A percentile compares a stretch with the other conserved stretches of the same genome.
Conservation (phyloP, 2,888 invertebrate genomes). For the Graphium colonna region DNA sequence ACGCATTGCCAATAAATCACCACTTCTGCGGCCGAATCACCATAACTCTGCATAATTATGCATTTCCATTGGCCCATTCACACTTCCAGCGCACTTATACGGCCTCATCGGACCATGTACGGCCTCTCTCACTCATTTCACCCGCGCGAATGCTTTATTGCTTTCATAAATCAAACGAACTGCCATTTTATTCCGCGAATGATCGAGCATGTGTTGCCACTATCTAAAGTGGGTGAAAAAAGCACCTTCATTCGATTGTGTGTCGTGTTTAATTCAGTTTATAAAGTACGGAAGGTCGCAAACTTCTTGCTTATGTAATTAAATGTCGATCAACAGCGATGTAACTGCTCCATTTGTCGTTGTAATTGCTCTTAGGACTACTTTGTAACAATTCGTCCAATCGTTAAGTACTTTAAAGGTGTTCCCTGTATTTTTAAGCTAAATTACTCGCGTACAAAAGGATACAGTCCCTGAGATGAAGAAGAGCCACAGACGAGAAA, state of each 20-base stretch:
- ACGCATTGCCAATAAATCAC: neutral
- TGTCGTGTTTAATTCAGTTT: too few species aligned
- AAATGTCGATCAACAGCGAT: neutral
- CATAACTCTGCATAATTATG: constrained; percentile 27
- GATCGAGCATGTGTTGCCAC: constrained; percentile 5
- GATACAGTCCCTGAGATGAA: too few species aligned
- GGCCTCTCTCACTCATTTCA: constrained; percentile 22
- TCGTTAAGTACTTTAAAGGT: too few species aligned
- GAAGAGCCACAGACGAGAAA: too few species aligned
- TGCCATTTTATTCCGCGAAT: constrained; percentile 13
- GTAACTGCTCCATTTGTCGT: neutral
- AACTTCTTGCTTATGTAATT: constrained; percentile 5
- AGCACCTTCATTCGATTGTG: constrained; percentile 1
- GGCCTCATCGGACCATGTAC: constrained; percentile 23
- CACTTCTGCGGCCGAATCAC: constrained; percentile 3
- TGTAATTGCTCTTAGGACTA: constrained; percentile 1
- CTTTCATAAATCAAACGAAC: constrained; percentile 13
- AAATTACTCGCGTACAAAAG: too few species aligned
- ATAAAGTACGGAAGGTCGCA: neutral
- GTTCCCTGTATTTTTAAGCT: too few species aligned
- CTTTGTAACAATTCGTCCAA: neutral
- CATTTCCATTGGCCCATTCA: constrained; percentile 25
- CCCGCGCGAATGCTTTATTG: constrained; percentile 6
- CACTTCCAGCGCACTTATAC: constrained; percentile 22
- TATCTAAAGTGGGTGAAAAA: neutral